Evolutionary conservation across 2,113 vertebrate genomes (phyloP), one percentile per base, ranked within the genome.

Genomic region (Peromyscus leucopus): DNA sequence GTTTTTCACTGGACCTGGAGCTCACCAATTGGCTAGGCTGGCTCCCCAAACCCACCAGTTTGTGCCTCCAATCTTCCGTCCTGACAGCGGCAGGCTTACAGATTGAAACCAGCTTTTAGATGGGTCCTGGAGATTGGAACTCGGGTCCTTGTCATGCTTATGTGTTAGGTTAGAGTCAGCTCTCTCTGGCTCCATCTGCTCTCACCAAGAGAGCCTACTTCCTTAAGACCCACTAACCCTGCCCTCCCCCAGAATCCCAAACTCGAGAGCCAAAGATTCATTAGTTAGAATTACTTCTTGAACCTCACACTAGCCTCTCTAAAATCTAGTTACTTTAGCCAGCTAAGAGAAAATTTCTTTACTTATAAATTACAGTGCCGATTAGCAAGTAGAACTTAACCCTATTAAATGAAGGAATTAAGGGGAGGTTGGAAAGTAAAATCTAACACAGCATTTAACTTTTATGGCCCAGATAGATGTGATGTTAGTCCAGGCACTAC

Each of bases 381-480:
- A 57, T 87, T 82, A 94, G 91, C 42, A 79, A 72, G 87, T 22
- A 93, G 79, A 72, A 87, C 84, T 95, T 95, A 74, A 92, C 74
- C 59, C 39, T 57, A 74, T 91, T 82, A 79, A 96, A 55, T 94
- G 46, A 84, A 96, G 79, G 63, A 51, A 82, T 94, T 87, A 33
- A 90, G 95, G 72, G 86, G 36, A 87, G 59, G 89, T 61, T 89
- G 87, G 26, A 87, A 93, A 91, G 90, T 93, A 86, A 90, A 95
- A 57, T 33, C 57, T 31, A 80, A 57, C 17, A 59, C 55, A 75
- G 36, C 21, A 46, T 89, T 89, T 89, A 89, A 96, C 57, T 92
- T 90, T 92, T 95, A 74, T 88, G 90, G 55, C 33, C 48, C 39
- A 92, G 36, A 92, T 39, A 92, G 67, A 87, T 84, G 55, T 93